A percentile compares a stretch with the other conserved stretches of the same genome.
Conservation (phyloP, 2,888 invertebrate genomes). For the Phymatocera aterrima region DNA sequence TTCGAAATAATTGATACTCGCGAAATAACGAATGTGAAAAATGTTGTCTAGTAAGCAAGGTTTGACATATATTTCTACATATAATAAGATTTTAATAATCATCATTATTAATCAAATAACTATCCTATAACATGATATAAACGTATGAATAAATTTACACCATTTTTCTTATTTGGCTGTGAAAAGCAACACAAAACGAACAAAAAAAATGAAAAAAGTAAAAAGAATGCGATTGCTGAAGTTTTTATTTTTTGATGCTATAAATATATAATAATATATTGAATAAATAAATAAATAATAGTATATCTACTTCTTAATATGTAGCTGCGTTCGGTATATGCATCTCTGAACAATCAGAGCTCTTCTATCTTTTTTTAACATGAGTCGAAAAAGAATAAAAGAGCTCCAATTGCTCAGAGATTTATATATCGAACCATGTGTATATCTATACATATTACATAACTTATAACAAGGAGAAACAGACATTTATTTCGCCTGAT, state of each 20-base stretch:
- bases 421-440: no score
- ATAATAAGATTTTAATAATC: neutral
- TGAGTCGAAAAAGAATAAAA: no score
- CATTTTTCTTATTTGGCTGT: conserved; percentile 40
- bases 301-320: no score
- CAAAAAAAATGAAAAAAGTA: neutral
- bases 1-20: conserved; percentile 71
- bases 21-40: conserved; percentile 61
- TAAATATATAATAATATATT: neutral
- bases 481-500: conserved; percentile 15
- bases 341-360: no score
- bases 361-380: no score
- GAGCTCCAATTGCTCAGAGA: no score
- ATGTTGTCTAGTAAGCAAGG: conserved; percentile 54
- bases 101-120: neutral
- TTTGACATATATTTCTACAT: conserved; percentile 43
- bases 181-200: conserved; percentile 4
- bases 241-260: neutral
- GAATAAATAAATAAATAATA: no score
- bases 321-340: neutral
- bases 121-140: no score
- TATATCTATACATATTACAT: no score
- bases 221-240: neutral
- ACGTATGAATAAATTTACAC: conserved; percentile 14
- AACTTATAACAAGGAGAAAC: neutral